Percentiles rank a stretch among this genome's conserved stretches.
Conservation (phyloP, 1,140 invertebrate species). For the Drosophila fuyamai region DNA sequence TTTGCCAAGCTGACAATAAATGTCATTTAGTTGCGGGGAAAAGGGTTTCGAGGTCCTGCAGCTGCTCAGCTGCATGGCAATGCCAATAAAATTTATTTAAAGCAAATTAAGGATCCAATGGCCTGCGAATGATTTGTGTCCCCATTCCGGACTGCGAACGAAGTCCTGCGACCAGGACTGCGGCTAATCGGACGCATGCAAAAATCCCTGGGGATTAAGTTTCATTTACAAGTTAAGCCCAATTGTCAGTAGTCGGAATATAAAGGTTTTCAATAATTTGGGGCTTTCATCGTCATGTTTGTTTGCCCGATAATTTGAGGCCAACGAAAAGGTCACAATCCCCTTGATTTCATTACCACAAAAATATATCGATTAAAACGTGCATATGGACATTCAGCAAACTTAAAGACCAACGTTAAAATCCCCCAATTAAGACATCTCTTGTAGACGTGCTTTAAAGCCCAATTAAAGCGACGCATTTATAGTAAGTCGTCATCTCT, state of each 20-base stretch:
- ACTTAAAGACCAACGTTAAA: neutral
- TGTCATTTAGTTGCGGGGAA: constrained; percentile 69
- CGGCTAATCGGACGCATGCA: constrained; percentile 31
- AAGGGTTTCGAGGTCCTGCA: constrained; percentile 15
- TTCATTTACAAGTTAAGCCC: constrained; percentile 37
- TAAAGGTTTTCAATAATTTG: constrained; percentile 36
- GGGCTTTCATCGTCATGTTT: constrained; percentile 15
- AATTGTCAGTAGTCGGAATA: constrained; percentile 18
- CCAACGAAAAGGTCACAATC: neutral
- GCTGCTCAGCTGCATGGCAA: constrained; percentile 58
- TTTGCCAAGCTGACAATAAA: constrained; percentile 71
- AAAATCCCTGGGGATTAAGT: constrained; percentile 20
- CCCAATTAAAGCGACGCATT: neutral
- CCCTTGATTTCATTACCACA: no score
- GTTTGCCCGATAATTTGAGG: neutral
- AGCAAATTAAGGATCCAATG: constrained; percentile 69
- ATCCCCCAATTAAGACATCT: constrained; percentile 2
- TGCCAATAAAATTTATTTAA: constrained; percentile 77
- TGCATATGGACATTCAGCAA: no score
- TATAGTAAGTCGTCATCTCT: neutral
- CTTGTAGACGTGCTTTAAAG: constrained; percentile 1
- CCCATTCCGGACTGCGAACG: neutral
- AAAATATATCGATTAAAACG: neutral
- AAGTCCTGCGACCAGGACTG: neutral
- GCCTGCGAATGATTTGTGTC: constrained; percentile 64